Evolutionary conservation across 2,888 invertebrate genomes (phyloP), one percentile per base, ranked within the genome.

Genomic region (Junonia oenone): DNA sequence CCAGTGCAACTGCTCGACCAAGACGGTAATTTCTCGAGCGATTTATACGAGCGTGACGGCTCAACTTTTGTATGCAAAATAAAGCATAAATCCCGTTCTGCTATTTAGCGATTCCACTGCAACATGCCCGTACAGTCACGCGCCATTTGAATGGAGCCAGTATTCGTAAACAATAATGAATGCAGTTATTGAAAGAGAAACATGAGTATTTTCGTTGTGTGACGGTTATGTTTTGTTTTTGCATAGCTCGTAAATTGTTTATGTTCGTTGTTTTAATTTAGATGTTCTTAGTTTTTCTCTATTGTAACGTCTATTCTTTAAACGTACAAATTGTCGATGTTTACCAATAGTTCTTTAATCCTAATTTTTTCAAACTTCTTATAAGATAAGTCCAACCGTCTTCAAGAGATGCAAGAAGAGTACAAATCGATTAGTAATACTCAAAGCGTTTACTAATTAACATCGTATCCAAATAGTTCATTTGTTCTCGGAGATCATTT

Each of bases 141-240:
- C 72, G 50, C 58, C 57, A 59, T 65, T 57, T 60, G 61, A 62
- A 67, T 65, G 66, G 58, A 47, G 58, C 59, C 29, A 6, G 65
- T 59, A 60, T 64, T 64, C 59, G 58, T 61, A 69, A 69, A 70
- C 68, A 61, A 66, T 65, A 67, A 69, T 71, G 69, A 69, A 71
- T 62, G 61, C 67, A 62, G 55, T 62, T 67, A 71, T 75, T 68
- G 69, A 78, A 78, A 73, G 73, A 75, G 75, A 78, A 77, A 43
- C 43, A 26, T n/a, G 43, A 26, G 26, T 13, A 43, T 43, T 40
- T 15, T 40, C 19, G 17, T 40, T 40, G 38, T 40, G 17, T 11
- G 11, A 19, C 6, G 38, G 15, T 40, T 17, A 19, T 43, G 43
- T 43, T 43, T 43, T 26, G 26, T 22, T 43, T 43, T 26, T 26